Conservation (phyloP, 2,113 vertebrate genomes). For the Brachirus orientalis region DNA sequence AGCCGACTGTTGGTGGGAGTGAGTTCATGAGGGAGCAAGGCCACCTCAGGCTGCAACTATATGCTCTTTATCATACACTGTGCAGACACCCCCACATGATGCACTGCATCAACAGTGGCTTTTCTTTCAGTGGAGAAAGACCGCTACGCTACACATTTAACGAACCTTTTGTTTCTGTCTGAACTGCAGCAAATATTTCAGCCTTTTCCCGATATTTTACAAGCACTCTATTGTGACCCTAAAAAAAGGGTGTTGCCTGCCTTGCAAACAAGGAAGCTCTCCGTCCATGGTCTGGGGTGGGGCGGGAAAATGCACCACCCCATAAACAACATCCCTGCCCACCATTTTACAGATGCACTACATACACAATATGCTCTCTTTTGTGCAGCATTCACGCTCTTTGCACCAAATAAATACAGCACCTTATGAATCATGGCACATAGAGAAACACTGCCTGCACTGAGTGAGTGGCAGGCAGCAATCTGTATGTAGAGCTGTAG, state of each 20-base stretch:
- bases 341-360: constrained; percentile 59
- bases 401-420: constrained; percentile 77
- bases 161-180: constrained; percentile 16
- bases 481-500: constrained; percentile 69
- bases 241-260: background rate
- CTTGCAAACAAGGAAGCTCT: too few species aligned
- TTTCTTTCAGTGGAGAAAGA: constrained; percentile 37
- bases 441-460: constrained; percentile 60
- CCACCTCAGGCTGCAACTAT: constrained; percentile 59
- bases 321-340: constrained; percentile 47
- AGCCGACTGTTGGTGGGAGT: constrained; percentile 61
- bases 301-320: constrained; percentile 37
- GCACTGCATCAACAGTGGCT: constrained; percentile 42
- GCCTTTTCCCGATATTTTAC: too few species aligned
- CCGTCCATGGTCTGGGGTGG: constrained; percentile 23
- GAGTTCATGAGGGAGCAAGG: constrained; percentile 65
- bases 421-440: constrained; percentile 73
- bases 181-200: background rate
- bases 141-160: constrained; percentile 24
- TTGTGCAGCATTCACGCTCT: constrained; percentile 73
- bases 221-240: constrained; percentile 4
- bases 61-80: constrained; percentile 46
- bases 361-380: constrained; percentile 70
- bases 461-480: constrained; percentile 68
- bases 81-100: constrained; percentile 66